phyloP scores from a whole-genome alignment of 2,888 invertebrate genomes.

The Minunthozetes semirufus region DNA sequence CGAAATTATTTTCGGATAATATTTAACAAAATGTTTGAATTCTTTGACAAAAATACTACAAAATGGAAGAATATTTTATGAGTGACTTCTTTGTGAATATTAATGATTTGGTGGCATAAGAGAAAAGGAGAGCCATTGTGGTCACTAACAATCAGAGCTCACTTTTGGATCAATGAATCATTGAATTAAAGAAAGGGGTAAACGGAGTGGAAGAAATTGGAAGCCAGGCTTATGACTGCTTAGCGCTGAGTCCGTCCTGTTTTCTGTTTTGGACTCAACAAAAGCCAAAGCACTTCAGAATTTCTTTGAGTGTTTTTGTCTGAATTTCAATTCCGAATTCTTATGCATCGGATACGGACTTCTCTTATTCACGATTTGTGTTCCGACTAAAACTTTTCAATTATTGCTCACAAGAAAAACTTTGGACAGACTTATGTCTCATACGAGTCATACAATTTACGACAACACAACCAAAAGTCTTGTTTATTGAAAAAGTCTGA shows the following conservation, averaged over 20 bases:
- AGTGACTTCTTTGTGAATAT: slow-evolving; percentile 13
- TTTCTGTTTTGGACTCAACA: slow-evolving; percentile 18
- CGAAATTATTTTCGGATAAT: background rate
- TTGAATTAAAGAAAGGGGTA: slow-evolving; percentile 30
- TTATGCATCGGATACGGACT: slow-evolving; percentile 29
- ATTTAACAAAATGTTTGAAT: background rate
- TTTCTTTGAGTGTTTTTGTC: slow-evolving; percentile 31
- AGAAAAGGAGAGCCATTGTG: slow-evolving; percentile 6
- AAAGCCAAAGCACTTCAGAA: slow-evolving; percentile 27
- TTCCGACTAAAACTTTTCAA: slow-evolving; percentile 17
- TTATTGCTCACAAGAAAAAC: slow-evolving; percentile 2
- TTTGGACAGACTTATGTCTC: slow-evolving; percentile 9
- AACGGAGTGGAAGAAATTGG: slow-evolving; percentile 28
- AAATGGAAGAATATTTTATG: background rate
- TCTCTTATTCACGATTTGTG: slow-evolving; percentile 5
- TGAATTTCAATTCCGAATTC: slow-evolving; percentile 30
- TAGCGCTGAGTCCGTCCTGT: slow-evolving; percentile 18
- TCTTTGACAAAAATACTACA: background rate
- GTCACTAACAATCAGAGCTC: slow-evolving; percentile 22
- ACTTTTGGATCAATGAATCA: slow-evolving; percentile 22
- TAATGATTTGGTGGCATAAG: slow-evolving; percentile 2
- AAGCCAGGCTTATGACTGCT: background rate
- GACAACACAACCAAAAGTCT: background rate
- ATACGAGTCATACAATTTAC: background rate
- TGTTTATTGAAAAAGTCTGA: background rate